phyloP scores from a whole-genome alignment of 2,888 invertebrate species.

The Cosmopolites sordidus region DNA sequence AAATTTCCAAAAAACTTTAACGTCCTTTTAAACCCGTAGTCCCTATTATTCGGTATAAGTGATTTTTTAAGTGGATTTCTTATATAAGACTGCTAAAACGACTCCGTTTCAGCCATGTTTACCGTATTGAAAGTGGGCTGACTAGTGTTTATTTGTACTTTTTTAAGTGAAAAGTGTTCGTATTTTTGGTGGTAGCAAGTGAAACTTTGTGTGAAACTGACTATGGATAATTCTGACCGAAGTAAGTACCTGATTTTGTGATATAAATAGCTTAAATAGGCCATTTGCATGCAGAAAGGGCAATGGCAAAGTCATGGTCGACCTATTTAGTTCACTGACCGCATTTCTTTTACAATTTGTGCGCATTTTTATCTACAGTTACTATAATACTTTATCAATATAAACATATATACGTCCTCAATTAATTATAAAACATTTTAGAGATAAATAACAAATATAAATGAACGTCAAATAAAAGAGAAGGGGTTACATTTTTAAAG shows the following conservation, averaged over 20 bases:
- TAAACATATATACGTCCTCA: too few relatives aligned
- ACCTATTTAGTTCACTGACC: conserved; percentile 59
- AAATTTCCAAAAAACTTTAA: conserved; percentile 13
- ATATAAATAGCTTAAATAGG: conserved; percentile 3
- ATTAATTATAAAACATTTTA: too few relatives aligned
- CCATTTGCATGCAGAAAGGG: conserved; percentile 44
- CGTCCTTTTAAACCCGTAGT: conserved; percentile 13
- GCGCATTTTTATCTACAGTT: too few relatives aligned
- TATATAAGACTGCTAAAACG: too few relatives aligned
- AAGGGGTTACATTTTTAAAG: conserved; percentile 17
- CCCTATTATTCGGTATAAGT: not conserved
- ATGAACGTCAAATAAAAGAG: not conserved
- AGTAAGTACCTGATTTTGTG: conserved; percentile 23
- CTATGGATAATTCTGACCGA: conserved; percentile 30
- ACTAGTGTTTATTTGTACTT: conserved; percentile 40
- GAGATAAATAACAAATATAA: not conserved
- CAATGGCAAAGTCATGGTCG: conserved; percentile 62
- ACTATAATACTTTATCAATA: too few relatives aligned
- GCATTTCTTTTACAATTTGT: conserved; percentile 43
- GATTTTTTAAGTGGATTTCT: not conserved
- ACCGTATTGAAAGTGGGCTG: conserved; percentile 46
- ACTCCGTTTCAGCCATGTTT: conserved; percentile 43
- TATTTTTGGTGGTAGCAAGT: conserved; percentile 26
- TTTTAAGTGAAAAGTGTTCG: conserved; percentile 40
- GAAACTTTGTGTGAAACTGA: conserved; percentile 2